Base-by-base conservation (phyloP, 2,113 vertebrate species). In the Psittacula cyanocephala region DNA sequence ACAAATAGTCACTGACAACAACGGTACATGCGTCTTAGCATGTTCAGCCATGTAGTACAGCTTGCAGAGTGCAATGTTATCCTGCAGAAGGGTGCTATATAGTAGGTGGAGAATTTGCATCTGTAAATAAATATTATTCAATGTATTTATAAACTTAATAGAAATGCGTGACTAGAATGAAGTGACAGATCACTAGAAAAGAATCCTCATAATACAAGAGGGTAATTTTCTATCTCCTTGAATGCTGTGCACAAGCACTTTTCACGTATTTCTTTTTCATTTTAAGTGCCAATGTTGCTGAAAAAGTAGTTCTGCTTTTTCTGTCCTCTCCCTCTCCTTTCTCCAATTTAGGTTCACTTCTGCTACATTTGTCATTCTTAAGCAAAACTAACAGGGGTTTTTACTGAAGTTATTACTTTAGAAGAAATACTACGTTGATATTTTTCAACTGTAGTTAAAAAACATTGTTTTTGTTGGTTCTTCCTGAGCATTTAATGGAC, bases 151-250 rank as follows among this genome's bases (percentile, higher is more conserved):
- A 86, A 22, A 39, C 3, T 39, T 33, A 59, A 44, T 16, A 59
- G 37, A 60, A 78, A 75, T 41, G 7, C 1, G 7, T 44, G 8
- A 75, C 33, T 47, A 70, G 18, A 86, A 44, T 43, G 7, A 81
- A 88, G 23, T 35, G 8, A 49, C 3, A 72, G 53, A 70, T 57
- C 31, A 72, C 14, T 5, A 60, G 18, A 59, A 53, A 55, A 69
- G 16, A 81, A n/a, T 3, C 35, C 15, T 5, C 0, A 0, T 44
- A 35, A 67, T n/a, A 37, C 2, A 55, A 82, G 31, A 65, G 0
- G 9, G 7, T 53, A 2, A 39, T 64, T 75, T 91, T 47, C 12
- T 88, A 6, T 39, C 9, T 63, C 68, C 17, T 81, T 84, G 14
- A 37, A 19, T 28, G 24, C 4, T 11, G 39, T 46, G 11, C 17